Evolutionary conservation across 1,140 invertebrate species (phyloP), one percentile per base, ranked within the genome.

Genomic region (Drosophila bipectinata): DNA sequence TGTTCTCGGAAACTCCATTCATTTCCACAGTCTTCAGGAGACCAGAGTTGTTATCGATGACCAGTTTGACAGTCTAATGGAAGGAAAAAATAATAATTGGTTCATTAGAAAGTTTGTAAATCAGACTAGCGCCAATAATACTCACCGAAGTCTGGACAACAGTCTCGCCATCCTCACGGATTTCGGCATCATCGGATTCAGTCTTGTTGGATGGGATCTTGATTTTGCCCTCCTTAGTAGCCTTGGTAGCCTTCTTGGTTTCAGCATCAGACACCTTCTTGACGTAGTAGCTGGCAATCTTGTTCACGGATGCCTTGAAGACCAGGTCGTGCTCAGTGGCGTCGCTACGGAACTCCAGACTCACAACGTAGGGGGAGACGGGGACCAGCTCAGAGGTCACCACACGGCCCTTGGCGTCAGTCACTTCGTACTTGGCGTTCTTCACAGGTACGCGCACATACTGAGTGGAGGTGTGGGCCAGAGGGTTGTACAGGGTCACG

Each of bases 401-500:
- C 2, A 66, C 53, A 9, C 62, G 68, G 4, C 80, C 66, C 92
- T 92, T 58, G 47, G 93, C 93, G 92, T 95, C 95, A 12, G 92
- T 92, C 12, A 98, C 94, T 3, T 85, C 82, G 84, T 95, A 98
- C 9, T 92, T 91, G 4, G 91, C 88, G 24, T 93, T 93, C 4
- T 91, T 77, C 1, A 97, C 95, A 0, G 97, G 97, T 10, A 98
- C 28, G n/a, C 95, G 93, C 7, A 98, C 92, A 74, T 94, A 95
- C 32, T 94, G 92, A 10, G 93, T 92, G 0, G 96, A 93, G 41
- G 93, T 91, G 44, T 94, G 93, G 61, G 95, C 95, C 6, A 96
- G 79, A 0, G 97, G 96, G 92, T 99, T 99, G 91, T 97, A 97
- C 7, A 97, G 80, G 1, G 95, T 94, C 0, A 97, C 75, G n/a